Base-by-base conservation (phyloP, 2,797 vertebrate species). In the Ambastaia sidthimunki region DNA sequence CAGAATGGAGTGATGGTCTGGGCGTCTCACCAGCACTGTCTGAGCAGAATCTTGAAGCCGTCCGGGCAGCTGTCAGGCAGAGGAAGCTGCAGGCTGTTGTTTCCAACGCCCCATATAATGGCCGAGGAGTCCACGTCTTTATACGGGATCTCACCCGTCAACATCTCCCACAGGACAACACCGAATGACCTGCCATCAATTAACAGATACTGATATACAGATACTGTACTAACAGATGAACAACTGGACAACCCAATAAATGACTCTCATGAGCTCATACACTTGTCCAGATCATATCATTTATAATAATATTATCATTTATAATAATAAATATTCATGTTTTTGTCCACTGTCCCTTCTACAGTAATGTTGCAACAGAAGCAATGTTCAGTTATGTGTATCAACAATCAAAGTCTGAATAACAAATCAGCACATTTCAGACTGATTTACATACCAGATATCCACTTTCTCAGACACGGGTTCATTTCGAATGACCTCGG, bases 21-120 rank as follows among this genome's bases (percentile, higher is more conserved):
- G 37, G 7, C 37, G 2, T 31, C 96, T 96, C 90, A 99, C 97
- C 97, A 99, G 93, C 97, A 98, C 85, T 98, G 97, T 62, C 94
- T 93, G 80, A 99, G 94, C 70, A 98, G 94, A 82, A 98, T 96
- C 91, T 98, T 99, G 93, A 99, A 99, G 87, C 97, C 97, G 0
- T 99, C 97, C 0, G 97, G 97, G 85, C 97, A 98, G 91, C 96
- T 94, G 55, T 97, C 95, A 21, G 97, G 97, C 1, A 99, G 94
- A 3, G 97, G 97, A 87, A 99, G 93, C 88, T 98, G 96, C 13
- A 99, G 95, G 89, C 97, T 98, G 91, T 99, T 99, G 92, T 97
- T 99, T 62, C 97, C 97, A 65, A 99, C 97, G 1, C 97, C 97
- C 97, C 97, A 99, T 86, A 99, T 99, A 74, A 99, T 99, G 79